Evolutionary conservation across 1,140 invertebrate genomes (phyloP).

Genomic region (Lineus longissimus): DNA sequence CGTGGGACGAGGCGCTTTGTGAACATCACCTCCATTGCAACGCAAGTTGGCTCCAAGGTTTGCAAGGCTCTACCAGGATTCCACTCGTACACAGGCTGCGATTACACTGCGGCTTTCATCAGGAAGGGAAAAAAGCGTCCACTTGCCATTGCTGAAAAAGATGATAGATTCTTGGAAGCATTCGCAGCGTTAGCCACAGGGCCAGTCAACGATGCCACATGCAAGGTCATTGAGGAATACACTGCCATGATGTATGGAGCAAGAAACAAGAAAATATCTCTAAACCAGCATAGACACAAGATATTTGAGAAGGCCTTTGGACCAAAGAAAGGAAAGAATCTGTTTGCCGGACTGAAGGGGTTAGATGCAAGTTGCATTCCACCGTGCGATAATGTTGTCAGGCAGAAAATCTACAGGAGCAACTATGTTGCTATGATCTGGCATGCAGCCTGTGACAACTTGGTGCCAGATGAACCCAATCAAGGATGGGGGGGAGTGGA

Average conservation of each 20-base stretch:
- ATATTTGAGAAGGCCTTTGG: background rate
- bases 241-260: constrained; percentile 10
- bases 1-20: constrained; percentile 8
- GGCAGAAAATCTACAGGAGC: background rate
- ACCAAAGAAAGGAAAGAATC: constrained; percentile 1
- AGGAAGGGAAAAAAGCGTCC: constrained; percentile 11
- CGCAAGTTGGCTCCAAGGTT: background rate
- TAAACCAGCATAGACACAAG: background rate
- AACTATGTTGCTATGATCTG: background rate
- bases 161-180: background rate
- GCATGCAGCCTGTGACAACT: background rate
- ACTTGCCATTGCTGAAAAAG: background rate
- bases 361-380: constrained; percentile 9
- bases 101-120: constrained; percentile 12
- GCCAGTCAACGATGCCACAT: background rate
- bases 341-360: constrained; percentile 8
- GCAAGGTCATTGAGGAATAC: constrained; percentile 3
- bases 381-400: background rate
- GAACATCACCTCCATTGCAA: constrained; percentile 3
- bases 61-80: constrained; percentile 12
- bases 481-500: background rate
- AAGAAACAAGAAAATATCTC: background rate
- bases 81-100: constrained; percentile 17
- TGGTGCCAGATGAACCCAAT: background rate
- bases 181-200: background rate